Evolutionary conservation across 2,113 vertebrate species (phyloP).

Genomic region (Petromus typicus): DNA sequence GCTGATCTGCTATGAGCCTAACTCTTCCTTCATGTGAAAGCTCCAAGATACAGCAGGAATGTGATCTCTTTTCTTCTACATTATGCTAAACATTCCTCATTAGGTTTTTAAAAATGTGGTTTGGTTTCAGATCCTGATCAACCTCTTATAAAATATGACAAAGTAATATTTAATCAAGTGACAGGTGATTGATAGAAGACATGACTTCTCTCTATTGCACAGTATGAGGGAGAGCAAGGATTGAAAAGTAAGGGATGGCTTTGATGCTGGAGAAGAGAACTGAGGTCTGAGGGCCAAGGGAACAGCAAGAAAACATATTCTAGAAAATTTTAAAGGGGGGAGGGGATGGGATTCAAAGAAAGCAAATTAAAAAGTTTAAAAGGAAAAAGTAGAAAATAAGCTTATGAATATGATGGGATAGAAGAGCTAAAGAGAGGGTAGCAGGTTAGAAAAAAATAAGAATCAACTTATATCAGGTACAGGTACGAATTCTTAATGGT

Average conservation of each 20-base stretch:
- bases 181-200: background rate
- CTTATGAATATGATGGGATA: no score
- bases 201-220: background rate
- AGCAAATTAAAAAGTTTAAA: no score
- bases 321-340: no score
- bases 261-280: background rate
- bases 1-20: background rate
- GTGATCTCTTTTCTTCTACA: background rate
- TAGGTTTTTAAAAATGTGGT: background rate
- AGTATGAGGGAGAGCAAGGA: background rate
- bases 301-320: background rate
- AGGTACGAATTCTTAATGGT: no score
- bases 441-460: no score
- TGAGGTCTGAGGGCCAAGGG: background rate
- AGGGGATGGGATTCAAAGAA: no score
- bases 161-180: constrained; percentile 28
- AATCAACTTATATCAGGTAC: no score
- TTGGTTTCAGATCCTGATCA: constrained; percentile 19
- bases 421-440: no score
- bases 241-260: background rate
- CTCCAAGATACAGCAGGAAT: background rate
- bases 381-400: no score
- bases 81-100: background rate
- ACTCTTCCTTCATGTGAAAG: background rate
- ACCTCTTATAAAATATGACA: background rate